phyloP scores from a whole-genome alignment of 1,140 invertebrate genomes.

The Nymphalis io region DNA sequence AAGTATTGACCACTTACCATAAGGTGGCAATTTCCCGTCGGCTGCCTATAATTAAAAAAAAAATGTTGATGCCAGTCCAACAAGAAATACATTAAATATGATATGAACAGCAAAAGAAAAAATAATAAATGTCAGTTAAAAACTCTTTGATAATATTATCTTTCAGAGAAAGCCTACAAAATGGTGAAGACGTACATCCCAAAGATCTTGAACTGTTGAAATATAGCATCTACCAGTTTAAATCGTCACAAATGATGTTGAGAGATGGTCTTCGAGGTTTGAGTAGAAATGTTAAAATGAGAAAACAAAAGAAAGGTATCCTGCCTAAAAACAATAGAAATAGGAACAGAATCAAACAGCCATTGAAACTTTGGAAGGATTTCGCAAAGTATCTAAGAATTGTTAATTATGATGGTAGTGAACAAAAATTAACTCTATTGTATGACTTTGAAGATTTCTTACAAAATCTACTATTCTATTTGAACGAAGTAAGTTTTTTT shows the following conservation, averaged over 20 bases:
- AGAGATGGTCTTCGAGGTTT: slow-evolving; percentile 15
- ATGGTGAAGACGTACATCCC: slow-evolving; percentile 40
- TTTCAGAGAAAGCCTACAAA: slow-evolving; percentile 42
- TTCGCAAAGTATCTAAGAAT: slow-evolving; percentile 32
- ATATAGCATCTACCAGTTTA: slow-evolving; percentile 49
- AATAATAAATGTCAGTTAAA: too few species aligned
- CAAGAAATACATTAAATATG: too few species aligned
- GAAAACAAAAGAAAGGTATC: slow-evolving; percentile 18
- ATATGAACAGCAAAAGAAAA: too few species aligned
- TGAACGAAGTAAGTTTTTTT: slow-evolving; percentile 43
- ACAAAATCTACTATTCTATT: slow-evolving; percentile 34
- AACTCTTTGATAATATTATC: neutral
- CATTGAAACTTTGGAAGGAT: slow-evolving; percentile 35
- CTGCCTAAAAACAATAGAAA: slow-evolving; percentile 34
- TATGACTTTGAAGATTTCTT: slow-evolving; percentile 45
- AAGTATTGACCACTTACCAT: too few species aligned
- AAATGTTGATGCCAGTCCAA: too few species aligned
- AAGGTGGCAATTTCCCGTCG: too few species aligned
- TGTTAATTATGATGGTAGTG: slow-evolving; percentile 20
- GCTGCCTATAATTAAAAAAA: too few species aligned
- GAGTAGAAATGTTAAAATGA: slow-evolving; percentile 2
- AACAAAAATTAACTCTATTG: slow-evolving; percentile 22
- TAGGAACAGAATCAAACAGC: slow-evolving; percentile 30
- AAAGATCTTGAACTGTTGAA: slow-evolving; percentile 54
- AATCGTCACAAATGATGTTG: slow-evolving; percentile 27